phyloP scores from a whole-genome alignment of 2,113 vertebrate genomes.

The Hydrochoerus hydrochaeris region DNA sequence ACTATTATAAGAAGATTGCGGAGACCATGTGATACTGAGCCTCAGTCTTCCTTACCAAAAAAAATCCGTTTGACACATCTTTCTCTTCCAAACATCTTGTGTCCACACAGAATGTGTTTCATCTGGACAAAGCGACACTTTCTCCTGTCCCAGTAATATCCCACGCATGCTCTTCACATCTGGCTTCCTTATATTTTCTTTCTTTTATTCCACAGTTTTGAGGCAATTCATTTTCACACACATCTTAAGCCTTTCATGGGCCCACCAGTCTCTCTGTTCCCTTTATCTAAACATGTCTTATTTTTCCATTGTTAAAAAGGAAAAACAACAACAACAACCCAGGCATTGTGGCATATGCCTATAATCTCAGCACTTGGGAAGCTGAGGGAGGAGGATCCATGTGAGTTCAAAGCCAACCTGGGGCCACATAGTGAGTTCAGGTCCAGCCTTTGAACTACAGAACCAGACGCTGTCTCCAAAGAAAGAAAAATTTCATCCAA shows the following conservation, averaged over 20 bases:
- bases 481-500: not conserved
- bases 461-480: no score
- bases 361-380: not conserved
- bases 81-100: not conserved
- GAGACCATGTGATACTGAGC: not conserved
- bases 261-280: not conserved
- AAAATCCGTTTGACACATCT: not conserved
- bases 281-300: slow-evolving; percentile 16
- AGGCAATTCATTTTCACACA: not conserved
- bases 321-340: not conserved
- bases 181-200: not conserved
- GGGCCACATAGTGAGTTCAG: no score
- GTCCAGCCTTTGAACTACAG: no score
- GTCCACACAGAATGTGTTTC: not conserved
- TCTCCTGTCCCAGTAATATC: not conserved
- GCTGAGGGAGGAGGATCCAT: not conserved
- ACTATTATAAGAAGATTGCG: not conserved
- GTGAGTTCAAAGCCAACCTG: no score
- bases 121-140: not conserved
- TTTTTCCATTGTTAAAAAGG: not conserved
- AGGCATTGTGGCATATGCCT: not conserved
- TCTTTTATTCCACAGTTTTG: not conserved
- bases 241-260: not conserved
- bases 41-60: not conserved
- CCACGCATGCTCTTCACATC: not conserved